Percentiles rank a stretch among this genome's conserved stretches.
Evolutionary conservation across 2,113 vertebrate genomes (phyloP).

Genomic region (Sapayoa aenigma): DNA sequence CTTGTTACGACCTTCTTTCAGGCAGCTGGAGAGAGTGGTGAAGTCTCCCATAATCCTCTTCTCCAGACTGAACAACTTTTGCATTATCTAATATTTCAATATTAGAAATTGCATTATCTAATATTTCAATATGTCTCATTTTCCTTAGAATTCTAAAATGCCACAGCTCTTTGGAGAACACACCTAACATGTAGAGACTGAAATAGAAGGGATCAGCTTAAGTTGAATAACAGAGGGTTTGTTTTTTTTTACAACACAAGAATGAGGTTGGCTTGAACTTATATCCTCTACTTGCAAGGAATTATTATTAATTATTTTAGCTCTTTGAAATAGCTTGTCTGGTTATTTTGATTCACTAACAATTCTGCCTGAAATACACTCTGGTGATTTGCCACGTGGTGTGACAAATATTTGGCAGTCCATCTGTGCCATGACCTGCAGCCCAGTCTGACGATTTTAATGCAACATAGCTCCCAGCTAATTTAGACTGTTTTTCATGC

Average conservation of each 20-base stretch:
- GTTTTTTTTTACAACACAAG: neutral
- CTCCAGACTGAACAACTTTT: neutral
- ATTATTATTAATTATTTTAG: neutral
- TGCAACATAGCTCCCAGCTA: neutral
- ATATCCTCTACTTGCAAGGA: neutral
- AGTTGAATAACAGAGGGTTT: neutral
- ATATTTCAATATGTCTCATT: neutral
- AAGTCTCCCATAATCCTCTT: neutral
- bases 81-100: neutral
- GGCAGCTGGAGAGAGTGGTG: neutral
- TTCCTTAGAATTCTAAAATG: neutral
- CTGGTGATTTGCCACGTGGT: neutral
- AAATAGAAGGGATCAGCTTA: neutral
- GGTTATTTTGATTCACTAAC: neutral
- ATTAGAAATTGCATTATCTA: neutral
- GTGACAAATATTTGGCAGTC: constrained; percentile 13
- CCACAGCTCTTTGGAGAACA: neutral
- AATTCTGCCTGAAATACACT: neutral
- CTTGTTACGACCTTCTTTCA: neutral
- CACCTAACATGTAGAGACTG: neutral
- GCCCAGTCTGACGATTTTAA: constrained; percentile 19
- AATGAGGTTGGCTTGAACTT: neutral
- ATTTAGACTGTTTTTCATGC: neutral
- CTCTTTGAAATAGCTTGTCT: neutral
- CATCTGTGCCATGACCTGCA: neutral